Conservation (phyloP, 1,140 invertebrate genomes). For the Odontomachus brunneus region DNA sequence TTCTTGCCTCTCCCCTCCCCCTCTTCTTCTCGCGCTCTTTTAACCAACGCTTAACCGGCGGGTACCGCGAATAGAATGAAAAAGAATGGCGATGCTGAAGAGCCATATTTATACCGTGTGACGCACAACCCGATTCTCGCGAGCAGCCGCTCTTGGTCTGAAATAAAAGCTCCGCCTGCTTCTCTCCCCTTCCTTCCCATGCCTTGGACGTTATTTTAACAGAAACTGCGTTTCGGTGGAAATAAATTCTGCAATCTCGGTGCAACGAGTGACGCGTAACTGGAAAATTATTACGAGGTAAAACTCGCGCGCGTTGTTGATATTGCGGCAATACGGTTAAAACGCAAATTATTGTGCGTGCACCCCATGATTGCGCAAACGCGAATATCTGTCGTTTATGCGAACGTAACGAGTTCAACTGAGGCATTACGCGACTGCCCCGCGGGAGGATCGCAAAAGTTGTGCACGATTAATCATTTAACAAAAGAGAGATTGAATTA, state of each 20-base stretch:
- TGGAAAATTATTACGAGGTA: too few relatives aligned
- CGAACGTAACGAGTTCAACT: slow-evolving; percentile 3
- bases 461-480: not conserved
- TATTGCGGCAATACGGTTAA: too few relatives aligned
- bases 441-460: not conserved
- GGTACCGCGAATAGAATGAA: slow-evolving; percentile 3
- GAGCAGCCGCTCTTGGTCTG: not conserved
- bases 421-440: not conserved
- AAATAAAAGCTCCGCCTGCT: not conserved
- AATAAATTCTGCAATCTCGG: too few relatives aligned
- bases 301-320: too few relatives aligned
- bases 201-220: not conserved
- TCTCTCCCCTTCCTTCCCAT: too few relatives aligned
- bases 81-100: slow-evolving; percentile 5
- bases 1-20: not conserved
- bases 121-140: not conserved
- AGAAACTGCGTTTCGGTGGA: not conserved
- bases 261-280: too few relatives aligned
- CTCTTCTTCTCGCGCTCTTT: not conserved
- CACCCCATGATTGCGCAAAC: not conserved
- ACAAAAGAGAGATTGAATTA: slow-evolving; percentile 1
- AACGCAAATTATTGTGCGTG: slow-evolving; percentile 2
- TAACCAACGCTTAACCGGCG: slow-evolving; percentile 32
- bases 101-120: not conserved
- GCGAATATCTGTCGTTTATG: not conserved